These are phyloP conservation scores for Percina caprodes DNA, from an alignment of 2,113 vertebrate genomes.

Conservation along the genomic window DNA sequence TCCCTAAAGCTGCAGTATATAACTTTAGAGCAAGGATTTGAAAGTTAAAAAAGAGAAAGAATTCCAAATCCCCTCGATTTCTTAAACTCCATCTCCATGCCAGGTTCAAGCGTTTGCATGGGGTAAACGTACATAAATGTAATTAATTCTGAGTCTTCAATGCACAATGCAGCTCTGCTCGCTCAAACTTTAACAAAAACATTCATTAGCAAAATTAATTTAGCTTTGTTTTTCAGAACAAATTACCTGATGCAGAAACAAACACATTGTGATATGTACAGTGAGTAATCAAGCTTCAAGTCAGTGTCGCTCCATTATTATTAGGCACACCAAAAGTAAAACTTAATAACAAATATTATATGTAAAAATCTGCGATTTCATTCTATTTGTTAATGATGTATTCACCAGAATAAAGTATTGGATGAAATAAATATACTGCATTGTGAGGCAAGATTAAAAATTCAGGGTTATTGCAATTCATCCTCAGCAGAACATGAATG, in stretches of 20 bases:
- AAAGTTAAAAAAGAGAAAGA: slow-evolving; percentile 7
- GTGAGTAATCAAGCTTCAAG: slow-evolving; percentile 16
- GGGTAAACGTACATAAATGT: slow-evolving; percentile 17
- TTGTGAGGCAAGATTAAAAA: no score
- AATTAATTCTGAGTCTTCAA: slow-evolving; percentile 43
- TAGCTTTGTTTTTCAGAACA: slow-evolving; percentile 42
- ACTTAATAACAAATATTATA: no score
- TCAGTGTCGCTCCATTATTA: not conserved
- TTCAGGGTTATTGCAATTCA: no score
- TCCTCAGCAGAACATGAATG: no score
- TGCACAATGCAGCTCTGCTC: slow-evolving; percentile 20
- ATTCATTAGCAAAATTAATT: slow-evolving; percentile 46
- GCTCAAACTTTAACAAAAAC: slow-evolving; percentile 44
- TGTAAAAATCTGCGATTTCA: no score
- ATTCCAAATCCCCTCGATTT: not conserved
- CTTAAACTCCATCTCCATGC: slow-evolving; percentile 1
- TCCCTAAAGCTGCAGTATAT: slow-evolving; percentile 18
- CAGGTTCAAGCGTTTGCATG: not conserved
- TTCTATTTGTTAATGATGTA: no score
- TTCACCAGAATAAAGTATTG: no score
- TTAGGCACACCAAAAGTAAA: not conserved
- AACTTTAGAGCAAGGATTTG: slow-evolving; percentile 9
- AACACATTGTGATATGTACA: slow-evolving; percentile 18
- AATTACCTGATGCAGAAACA: slow-evolving; percentile 16
- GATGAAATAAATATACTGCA: no score